Conservation (phyloP, 2,888 invertebrate species). For the Leucophenga montana region DNA sequence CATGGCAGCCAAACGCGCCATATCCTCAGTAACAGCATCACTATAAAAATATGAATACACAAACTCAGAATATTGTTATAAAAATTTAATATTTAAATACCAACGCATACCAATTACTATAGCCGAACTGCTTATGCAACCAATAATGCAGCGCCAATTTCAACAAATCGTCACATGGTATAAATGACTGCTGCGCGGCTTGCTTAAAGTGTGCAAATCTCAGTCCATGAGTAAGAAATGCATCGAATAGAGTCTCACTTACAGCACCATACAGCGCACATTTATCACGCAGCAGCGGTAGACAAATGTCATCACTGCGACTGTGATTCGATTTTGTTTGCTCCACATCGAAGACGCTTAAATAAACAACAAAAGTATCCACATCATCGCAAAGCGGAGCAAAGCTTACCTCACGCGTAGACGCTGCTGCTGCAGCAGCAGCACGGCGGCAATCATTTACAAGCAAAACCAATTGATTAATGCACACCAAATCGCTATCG, state of each 20-base stretch:
- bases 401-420: conserved; percentile 75
- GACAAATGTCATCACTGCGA: background rate
- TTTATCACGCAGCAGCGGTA: conserved; percentile 69
- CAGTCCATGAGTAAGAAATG: conserved; percentile 69
- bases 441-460: conserved; percentile 65
- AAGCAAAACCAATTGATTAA: conserved; percentile 79
- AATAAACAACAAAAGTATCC: conserved; percentile 76
- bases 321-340: conserved; percentile 47
- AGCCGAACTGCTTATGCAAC: conserved; percentile 78
- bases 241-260: conserved; percentile 63
- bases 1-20: conserved; percentile 80
- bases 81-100: background rate
- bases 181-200: conserved; percentile 52
- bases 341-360: conserved; percentile 66
- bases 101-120: conserved; percentile 62
- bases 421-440: conserved; percentile 48
- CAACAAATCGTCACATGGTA: conserved; percentile 78
- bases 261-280: conserved; percentile 64
- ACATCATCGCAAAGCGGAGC: conserved; percentile 74
- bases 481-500: conserved; percentile 75
- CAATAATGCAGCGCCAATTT: conserved; percentile 82
- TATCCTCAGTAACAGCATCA: conserved; percentile 75
- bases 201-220: conserved; percentile 71
- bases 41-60: conserved; percentile 45
- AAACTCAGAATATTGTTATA: background rate